Base-by-base conservation (phyloP, 2,113 vertebrate genomes). In the Aegotheles bennettii region DNA sequence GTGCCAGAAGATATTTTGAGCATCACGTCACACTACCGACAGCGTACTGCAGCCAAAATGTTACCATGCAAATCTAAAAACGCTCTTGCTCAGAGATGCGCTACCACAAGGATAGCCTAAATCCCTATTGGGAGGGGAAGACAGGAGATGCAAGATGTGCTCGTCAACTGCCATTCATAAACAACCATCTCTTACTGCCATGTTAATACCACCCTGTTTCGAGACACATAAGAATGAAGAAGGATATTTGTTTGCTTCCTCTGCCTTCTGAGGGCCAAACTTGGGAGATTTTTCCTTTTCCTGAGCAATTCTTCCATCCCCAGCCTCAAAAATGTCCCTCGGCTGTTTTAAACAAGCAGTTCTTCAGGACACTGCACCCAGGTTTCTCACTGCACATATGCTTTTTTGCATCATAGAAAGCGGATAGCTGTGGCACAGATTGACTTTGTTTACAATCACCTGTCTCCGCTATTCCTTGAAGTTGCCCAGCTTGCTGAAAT, bases 401-500 rank as follows among this genome's bases (percentile, higher is more conserved):
- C 47, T 4, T 31, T 48, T 85, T 68, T 38, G 47, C 20, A 7
- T 7, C 3, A 2, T 1, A 10, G 91, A 65, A 69, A 80, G 84
- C 81, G 2, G 17, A 85, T 0, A 43, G 76, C 43, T 50, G 33
- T 9, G 7, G 73, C 86, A 77, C 28, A 64, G 79, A 88, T 31
- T 0, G 77, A 94, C 84, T 71, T 82, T 51, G 95, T 94, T 96
- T 95, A 90, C 25, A 16, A 57, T 86, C 63, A 36, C 86, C 93
- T 35, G 24, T 84, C 95, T 87, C 97, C 21, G 63, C 95, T 93
- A 59, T 93, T 97, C 95, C 97, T 97, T 91, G 78, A 97, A 97
- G 97, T 98, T 95, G 94, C 94, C 94, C 97, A 94, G 98, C 98
- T 97, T 98, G 98, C 97, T 97, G 97, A 98, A 99, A 99, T 98